These are phyloP conservation scores for Anticlea derivata DNA, from an alignment of 2,888 invertebrate genomes.

Conservation along the genomic window DNA sequence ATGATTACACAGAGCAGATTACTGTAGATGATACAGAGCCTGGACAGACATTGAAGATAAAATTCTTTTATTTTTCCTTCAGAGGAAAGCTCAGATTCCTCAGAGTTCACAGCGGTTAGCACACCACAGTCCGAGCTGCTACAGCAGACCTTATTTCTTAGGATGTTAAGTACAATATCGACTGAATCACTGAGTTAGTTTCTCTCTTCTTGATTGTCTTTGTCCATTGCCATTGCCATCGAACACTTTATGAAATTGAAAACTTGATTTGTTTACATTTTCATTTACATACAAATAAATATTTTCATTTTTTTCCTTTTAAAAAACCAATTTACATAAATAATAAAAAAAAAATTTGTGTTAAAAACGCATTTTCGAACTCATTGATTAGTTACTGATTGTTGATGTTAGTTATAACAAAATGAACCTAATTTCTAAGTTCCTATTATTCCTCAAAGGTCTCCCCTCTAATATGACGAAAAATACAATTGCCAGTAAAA, in stretches of 20 bases:
- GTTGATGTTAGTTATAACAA: too few species aligned
- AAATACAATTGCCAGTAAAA: too few species aligned
- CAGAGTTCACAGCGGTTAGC: conserved; percentile 37
- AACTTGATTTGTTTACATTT: neutral
- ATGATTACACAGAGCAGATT: too few species aligned
- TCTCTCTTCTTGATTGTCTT: conserved; percentile 14
- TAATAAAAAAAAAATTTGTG: too few species aligned
- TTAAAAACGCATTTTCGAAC: too few species aligned
- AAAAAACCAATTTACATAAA: too few species aligned
- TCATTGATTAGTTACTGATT: too few species aligned
- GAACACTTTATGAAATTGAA: conserved; percentile 23
- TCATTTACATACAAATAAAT: neutral
- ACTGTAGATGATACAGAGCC: too few species aligned
- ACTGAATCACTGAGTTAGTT: conserved; percentile 53
- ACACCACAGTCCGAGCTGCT: conserved; percentile 48
- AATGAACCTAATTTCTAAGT: too few species aligned
- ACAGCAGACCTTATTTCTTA: conserved; percentile 61
- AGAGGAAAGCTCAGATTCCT: conserved; percentile 60
- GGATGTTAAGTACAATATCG: conserved; percentile 77
- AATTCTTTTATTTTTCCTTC: conserved; percentile 40
- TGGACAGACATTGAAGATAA: conserved; percentile 2
- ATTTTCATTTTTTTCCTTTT: too few species aligned
- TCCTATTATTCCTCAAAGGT: too few species aligned
- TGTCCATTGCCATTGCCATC: conserved; percentile 9
- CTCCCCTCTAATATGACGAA: too few species aligned